Base-by-base conservation (phyloP, 2,113 vertebrate genomes). In the Alexandromys fortis region DNA sequence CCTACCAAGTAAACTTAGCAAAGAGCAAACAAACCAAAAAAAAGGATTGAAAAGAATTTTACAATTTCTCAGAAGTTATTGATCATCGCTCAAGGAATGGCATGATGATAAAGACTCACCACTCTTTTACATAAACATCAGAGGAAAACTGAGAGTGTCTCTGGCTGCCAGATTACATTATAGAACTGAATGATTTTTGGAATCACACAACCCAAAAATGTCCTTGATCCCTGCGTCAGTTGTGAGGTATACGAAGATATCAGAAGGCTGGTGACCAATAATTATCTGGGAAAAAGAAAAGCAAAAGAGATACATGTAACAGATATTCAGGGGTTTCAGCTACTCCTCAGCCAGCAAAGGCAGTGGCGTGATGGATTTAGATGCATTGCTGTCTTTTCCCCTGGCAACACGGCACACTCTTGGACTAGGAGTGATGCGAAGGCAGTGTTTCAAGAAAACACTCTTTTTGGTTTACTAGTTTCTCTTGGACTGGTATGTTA, bases 21-120 rank as follows among this genome's bases (percentile, higher is more conserved):
- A 97, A 97, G 97, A 97, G 61, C 73, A 33, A 77, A 97, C 2
- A 93, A 97, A 97, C 95, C 95, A 97, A 98, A 98, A 98, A 98
- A 98, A 96, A 3, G 26, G 16, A 42, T 55, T 42, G 55, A 63
- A 42, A 89, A 47, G 26, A 93, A 98, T 98, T 98, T 98, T 95
- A 98, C 83, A 92, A 86, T 89, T 95, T 98, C 92, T 98, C 81
- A 94, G 0, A 5, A 90, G 45, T 92, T 92, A 90, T 92, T 93
- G 95, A 96, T 92, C 96, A 78, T 97, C 90, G 89, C 0, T 97
- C 96, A 85, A 95, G 78, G 92, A 49, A 70, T 47, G 6, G 28
- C 94, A 93, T 95, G 38, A 61, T n/a, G 86, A 68, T 97, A 97
- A 96, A 91, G 85, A 87, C 61, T 95, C 89, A 81, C 26, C 30